phyloP scores from a whole-genome alignment of 2,797 vertebrate genomes.

The Discoglossus pictus region DNA sequence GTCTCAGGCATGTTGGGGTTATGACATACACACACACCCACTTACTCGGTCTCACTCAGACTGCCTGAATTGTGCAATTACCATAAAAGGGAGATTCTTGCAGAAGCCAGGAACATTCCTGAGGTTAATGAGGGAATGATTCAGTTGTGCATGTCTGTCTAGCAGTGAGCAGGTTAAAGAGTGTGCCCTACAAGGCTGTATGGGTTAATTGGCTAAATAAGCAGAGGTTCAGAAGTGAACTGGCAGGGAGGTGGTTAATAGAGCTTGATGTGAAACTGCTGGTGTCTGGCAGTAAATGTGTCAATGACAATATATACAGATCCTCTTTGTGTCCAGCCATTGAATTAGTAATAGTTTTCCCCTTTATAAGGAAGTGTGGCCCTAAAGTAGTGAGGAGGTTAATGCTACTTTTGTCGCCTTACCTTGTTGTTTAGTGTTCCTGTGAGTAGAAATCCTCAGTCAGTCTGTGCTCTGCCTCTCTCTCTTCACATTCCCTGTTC shows the following conservation, averaged over 20 bases:
- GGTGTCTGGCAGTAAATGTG: no score
- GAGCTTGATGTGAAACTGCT: no score
- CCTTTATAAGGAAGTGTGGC: no score
- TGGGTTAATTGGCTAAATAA: no score
- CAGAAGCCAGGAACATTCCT: not conserved
- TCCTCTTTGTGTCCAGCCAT: no score
- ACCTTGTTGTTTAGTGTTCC: not conserved
- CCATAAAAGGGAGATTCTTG: slow-evolving; percentile 38
- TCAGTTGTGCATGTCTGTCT: not conserved
- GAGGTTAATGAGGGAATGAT: not conserved
- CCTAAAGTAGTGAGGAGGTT: not conserved
- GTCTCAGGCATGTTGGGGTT: no score
- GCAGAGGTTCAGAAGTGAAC: no score
- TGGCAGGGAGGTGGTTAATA: no score
- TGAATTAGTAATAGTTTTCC: no score
- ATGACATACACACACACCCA: not conserved
- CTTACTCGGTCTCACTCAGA: not conserved
- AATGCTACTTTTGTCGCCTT: not conserved
- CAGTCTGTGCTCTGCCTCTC: not conserved
- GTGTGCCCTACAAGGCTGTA: no score
- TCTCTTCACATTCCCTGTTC: not conserved
- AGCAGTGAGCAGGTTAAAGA: not conserved
- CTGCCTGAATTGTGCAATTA: not conserved
- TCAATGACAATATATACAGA: no score
- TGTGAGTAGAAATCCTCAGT: not conserved